Base-by-base conservation (phyloP, 2,888 invertebrate genomes). In the Lagria hirta region DNA sequence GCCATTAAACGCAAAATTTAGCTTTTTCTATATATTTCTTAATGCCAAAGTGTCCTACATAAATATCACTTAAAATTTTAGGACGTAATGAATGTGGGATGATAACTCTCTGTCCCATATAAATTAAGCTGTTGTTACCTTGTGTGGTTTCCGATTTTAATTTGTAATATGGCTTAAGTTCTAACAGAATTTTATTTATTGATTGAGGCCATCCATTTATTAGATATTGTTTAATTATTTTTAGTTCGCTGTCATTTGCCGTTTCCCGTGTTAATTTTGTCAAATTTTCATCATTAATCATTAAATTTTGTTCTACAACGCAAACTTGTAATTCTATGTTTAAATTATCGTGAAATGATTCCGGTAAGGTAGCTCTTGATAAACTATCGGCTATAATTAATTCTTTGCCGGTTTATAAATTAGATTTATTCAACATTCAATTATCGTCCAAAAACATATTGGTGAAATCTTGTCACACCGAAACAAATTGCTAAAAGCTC, bases 1-100 rank as follows among this genome's bases (percentile, higher is more conserved):
- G 57, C 58, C 61, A 58, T 46, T 46, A 61, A 3, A 61, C 45
- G n/a, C 21, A 12, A 14, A 49, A 49, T 26, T 21, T 45, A 7
- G 55, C 60, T 36, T 47, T 48, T 15, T 21, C 6, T 12, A 45
- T 32, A 4, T 50, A 52, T 48, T 54, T 54, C 8, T 49, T 48
- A 13, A 57, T 54, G 2, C 61, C 58, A 36, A 55, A 40, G 40
- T 61, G 59, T 14, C 45, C 42, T 38, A 51, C 48, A 44, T 59
- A 59, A 15, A 58, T 21, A 11, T 41, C 38, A 8, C 43, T 42
- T 32, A 61, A 36, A n/a, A 55, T 51, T 27, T 51, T 49, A 13
- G 6, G 27, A 37, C 55, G 42, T 41, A 57, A 17, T 12, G 14
- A 12, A 33, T 42, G 38, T 13, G 59, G 59, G 12, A 61, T 52